Conservation (phyloP, 2,888 invertebrate genomes). For the Aromia moschata region DNA sequence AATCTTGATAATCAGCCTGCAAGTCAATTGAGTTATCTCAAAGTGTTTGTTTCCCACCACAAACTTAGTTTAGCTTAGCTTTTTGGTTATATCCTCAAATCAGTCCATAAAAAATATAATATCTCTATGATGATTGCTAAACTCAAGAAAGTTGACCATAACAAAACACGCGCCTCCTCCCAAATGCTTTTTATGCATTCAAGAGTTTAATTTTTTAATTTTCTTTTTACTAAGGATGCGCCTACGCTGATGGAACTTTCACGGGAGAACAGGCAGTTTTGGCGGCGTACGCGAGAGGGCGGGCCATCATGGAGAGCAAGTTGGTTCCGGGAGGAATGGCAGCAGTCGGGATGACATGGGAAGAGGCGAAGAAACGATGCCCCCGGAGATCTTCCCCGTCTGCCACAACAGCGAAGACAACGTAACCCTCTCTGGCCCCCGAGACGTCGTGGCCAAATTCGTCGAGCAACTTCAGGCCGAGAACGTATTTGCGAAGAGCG, state of each 20-base stretch:
- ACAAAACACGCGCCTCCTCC: too few species aligned
- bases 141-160: too few species aligned
- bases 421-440: conserved; percentile 93
- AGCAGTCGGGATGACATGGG: conserved; percentile 91
- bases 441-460: conserved; percentile 73
- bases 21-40: too few species aligned
- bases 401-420: conserved; percentile 96
- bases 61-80: too few species aligned
- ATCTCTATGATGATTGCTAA: too few species aligned
- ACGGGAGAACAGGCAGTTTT: conserved; percentile 93
- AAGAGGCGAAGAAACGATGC: conserved; percentile 76
- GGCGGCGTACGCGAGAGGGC: conserved; percentile 93
- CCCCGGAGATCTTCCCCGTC: conserved; percentile 86
- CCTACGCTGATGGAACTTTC: conserved; percentile 95
- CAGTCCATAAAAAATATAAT: too few species aligned
- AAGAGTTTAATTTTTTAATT: too few species aligned
- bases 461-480: conserved; percentile 76
- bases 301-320: conserved; percentile 80
- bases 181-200: too few species aligned
- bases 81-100: too few species aligned
- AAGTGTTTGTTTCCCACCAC: too few species aligned
- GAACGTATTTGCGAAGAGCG: conserved; percentile 84
- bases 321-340: conserved; percentile 87
- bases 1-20: too few species aligned
- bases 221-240: conserved; percentile 74